Percentiles rank a stretch among this genome's conserved stretches.
Conservation (phyloP, 2,797 vertebrate genomes). For the Distichodus sexfasciatus region DNA sequence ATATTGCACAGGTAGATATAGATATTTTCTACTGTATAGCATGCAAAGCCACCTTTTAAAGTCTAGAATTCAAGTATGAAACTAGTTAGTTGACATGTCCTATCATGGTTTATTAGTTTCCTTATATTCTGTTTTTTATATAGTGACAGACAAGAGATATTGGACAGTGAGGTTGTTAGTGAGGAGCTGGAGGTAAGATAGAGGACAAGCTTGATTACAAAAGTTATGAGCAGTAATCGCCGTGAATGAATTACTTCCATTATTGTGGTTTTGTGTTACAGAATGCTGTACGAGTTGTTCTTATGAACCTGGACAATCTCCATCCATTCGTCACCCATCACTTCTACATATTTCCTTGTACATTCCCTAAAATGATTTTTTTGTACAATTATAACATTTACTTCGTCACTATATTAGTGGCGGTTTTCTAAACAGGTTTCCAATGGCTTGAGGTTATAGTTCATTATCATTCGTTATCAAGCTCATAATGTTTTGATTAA, state of each 20-base stretch:
- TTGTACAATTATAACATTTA: not conserved
- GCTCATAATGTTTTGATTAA: no score
- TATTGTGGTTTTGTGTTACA: slow-evolving; percentile 53
- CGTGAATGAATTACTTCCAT: not conserved
- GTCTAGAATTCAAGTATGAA: no score
- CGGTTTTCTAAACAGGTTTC: no score
- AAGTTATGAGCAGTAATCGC: not conserved
- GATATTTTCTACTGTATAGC: no score
- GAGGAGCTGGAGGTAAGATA: slow-evolving; percentile 68
- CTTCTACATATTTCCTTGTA: slow-evolving; percentile 88
- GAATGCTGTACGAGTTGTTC: slow-evolving; percentile 82
- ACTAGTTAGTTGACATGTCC: no score
- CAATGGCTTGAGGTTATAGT: no score
- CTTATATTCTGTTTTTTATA: slow-evolving; percentile 1
- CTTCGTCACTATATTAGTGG: no score
- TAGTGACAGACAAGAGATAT: slow-evolving; percentile 53
- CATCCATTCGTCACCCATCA: slow-evolving; percentile 83
- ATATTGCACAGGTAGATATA: no score
- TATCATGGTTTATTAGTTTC: no score
- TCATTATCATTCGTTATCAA: no score
- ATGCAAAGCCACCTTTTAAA: no score
- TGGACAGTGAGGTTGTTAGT: slow-evolving; percentile 30
- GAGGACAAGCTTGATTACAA: not conserved
- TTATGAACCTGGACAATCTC: slow-evolving; percentile 81
- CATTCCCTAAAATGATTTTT: slow-evolving; percentile 6